Evolutionary conservation across 1,140 invertebrate species (phyloP), one percentile per base, ranked within the genome.

Genomic region (Lutraria rhynchaena): DNA sequence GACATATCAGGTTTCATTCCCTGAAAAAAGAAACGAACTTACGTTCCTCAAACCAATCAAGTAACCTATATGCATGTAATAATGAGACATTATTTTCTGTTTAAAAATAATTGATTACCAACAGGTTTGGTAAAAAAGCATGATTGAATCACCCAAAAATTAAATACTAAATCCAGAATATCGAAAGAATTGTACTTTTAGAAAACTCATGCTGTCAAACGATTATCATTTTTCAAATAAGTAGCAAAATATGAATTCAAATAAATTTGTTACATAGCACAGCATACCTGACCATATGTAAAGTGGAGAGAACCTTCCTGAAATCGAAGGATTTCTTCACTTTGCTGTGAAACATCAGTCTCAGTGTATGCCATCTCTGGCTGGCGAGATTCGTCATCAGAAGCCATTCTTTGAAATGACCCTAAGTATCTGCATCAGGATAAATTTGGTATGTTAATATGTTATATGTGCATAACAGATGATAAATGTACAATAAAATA

Each of bases 1-100:
- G 77, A 60, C 63, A 81, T 58, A 15, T 81, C 77, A 44, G 27
- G 75, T 33, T 77, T 77, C 11, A 11, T 19, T 53, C 75, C 60
- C 75, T 77, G 41, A 31, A 37, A 37, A 24, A n/a, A n/a, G n/a
- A n/a, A n/a, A n/a, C n/a, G n/a, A n/a, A n/a, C n/a, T n/a, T n/a
- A n/a, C n/a, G n/a, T n/a, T n/a, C n/a, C n/a, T n/a, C n/a, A n/a
- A n/a, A n/a, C n/a, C n/a, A n/a, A n/a, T n/a, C n/a, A n/a, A n/a
- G n/a, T n/a, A n/a, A n/a, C n/a, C n/a, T n/a, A n/a, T n/a, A n/a
- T n/a, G n/a, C n/a, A n/a, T n/a, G n/a, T n/a, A n/a, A n/a, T n/a
- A n/a, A n/a, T n/a, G n/a, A n/a, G n/a, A n/a, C n/a, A n/a, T n/a
- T n/a, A n/a, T n/a, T n/a, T n/a, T n/a, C n/a, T n/a, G n/a, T n/a